These are phyloP conservation scores for Drosophila neotestacea DNA, from an alignment of 2,888 invertebrate genomes.

Conservation along the genomic window DNA sequence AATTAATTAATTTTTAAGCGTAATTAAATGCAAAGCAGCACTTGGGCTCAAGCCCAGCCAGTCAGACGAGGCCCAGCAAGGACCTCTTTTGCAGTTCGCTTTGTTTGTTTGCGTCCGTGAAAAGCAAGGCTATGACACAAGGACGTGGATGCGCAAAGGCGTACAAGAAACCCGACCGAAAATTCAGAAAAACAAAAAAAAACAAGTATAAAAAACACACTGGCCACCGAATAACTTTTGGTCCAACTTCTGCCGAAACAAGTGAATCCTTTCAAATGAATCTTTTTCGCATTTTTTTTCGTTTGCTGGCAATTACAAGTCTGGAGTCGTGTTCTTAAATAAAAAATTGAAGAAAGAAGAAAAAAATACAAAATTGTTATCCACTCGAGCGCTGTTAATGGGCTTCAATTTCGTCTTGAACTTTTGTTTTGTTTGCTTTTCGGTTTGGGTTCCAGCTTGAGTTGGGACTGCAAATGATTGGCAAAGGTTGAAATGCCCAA, in stretches of 20 bases:
- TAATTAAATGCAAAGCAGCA: conserved; percentile 80
- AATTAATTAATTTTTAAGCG: conserved; percentile 81
- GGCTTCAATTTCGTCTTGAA: conserved; percentile 50
- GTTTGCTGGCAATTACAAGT: conserved; percentile 51
- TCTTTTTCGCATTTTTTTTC: conserved; percentile 23
- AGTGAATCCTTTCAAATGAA: conserved; percentile 55
- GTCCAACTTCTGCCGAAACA: conserved; percentile 28
- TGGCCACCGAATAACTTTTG: conserved; percentile 54
- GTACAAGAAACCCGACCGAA: conserved; percentile 20
- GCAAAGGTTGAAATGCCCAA: conserved; percentile 49
- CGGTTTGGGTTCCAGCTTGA: conserved; percentile 11
- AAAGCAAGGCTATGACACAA: conserved; percentile 56
- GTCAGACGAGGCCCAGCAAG: conserved; percentile 31
- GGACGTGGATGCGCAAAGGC: conserved; percentile 34
- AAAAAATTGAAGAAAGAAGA: background rate
- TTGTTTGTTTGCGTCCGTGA: conserved; percentile 49
- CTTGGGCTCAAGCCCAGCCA: conserved; percentile 43
- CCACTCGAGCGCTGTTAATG: conserved; percentile 76
- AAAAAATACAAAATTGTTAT: conserved; percentile 32
- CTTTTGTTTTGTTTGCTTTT: conserved; percentile 46
- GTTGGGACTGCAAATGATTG: conserved; percentile 61
- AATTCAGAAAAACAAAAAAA: conserved; percentile 1
- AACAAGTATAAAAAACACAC: conserved; percentile 13
- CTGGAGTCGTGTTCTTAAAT: conserved; percentile 2
- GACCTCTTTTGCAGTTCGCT: conserved; percentile 40